These are phyloP conservation scores for Aethina tumida DNA, from an alignment of 1,140 invertebrate species.

Conservation along the genomic window DNA sequence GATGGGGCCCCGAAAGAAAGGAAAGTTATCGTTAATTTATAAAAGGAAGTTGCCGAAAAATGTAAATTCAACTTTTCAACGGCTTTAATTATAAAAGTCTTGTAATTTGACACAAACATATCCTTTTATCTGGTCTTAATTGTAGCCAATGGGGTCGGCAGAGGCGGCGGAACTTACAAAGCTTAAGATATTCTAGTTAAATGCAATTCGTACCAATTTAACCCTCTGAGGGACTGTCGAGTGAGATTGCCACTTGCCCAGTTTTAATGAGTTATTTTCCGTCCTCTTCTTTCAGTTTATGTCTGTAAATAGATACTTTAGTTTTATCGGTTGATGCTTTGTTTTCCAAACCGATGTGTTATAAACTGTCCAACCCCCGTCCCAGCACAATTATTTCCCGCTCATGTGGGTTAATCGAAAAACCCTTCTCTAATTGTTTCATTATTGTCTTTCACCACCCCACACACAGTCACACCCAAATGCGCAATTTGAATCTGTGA, in stretches of 20 bases:
- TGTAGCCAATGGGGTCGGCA: conserved; percentile 14
- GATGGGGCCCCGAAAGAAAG: no score
- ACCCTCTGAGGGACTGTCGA: conserved; percentile 18
- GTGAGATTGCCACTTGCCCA: conserved; percentile 24
- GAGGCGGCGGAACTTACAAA: conserved; percentile 13
- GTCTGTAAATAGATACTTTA: conserved; percentile 19
- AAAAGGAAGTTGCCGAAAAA: no score
- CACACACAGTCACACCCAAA: no score
- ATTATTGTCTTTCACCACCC: no score
- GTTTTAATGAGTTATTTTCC: conserved; percentile 26
- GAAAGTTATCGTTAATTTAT: no score
- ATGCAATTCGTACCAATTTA: conserved; percentile 20
- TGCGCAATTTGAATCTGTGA: no score
- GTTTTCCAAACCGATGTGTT: conserved; percentile 1
- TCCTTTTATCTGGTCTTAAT: conserved; percentile 17
- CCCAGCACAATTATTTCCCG: no score
- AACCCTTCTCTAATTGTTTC: no score
- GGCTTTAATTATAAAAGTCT: conserved; percentile 6
- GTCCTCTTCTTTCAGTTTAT: conserved; percentile 18
- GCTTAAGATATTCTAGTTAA: conserved; percentile 20
- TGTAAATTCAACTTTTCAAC: no score
- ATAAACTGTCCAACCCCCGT: no score
- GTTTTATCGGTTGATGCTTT: conserved; percentile 10
- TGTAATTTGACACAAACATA: conserved; percentile 10
- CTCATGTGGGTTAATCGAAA: no score